Conservation (phyloP, 2,888 invertebrate genomes). For the Thyatira batis region DNA sequence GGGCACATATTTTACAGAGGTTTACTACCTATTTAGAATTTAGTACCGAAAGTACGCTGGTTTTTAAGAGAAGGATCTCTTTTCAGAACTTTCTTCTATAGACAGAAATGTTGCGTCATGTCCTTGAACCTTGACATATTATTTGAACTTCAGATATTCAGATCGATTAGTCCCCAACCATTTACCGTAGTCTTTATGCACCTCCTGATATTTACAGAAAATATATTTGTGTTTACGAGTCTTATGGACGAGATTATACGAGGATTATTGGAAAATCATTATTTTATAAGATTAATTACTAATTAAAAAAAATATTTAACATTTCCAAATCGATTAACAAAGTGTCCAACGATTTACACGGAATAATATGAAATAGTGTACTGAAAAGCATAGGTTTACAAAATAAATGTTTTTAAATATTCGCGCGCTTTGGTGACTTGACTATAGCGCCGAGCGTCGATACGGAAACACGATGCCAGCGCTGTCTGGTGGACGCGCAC, state of each 20-base stretch:
- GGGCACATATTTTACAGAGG: neutral
- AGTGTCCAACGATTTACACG: too few relatives aligned
- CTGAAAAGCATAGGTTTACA: neutral
- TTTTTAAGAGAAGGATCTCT: too few relatives aligned
- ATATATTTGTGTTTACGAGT: too few relatives aligned
- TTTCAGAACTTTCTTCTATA: too few relatives aligned
- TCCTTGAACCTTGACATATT: neutral
- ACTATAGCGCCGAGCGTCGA: conserved; percentile 52
- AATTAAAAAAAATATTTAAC: too few relatives aligned
- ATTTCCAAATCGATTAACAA: too few relatives aligned
- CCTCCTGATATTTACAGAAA: neutral
- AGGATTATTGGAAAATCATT: too few relatives aligned
- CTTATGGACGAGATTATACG: too few relatives aligned
- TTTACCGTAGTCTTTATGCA: neutral
- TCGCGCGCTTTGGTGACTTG: conserved; percentile 9
- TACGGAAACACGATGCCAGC: conserved; percentile 67
- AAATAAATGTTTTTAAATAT: conserved; percentile 4
- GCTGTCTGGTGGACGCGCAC: conserved; percentile 73
- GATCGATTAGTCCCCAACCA: neutral
- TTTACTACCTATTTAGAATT: too few relatives aligned
- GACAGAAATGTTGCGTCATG: too few relatives aligned
- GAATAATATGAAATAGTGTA: neutral
- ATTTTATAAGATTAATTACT: too few relatives aligned
- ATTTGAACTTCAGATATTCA: neutral
- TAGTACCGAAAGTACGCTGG: too few relatives aligned